These are phyloP conservation scores for Marmota monax DNA, from an alignment of 2,113 vertebrate species.

Conservation along the genomic window DNA sequence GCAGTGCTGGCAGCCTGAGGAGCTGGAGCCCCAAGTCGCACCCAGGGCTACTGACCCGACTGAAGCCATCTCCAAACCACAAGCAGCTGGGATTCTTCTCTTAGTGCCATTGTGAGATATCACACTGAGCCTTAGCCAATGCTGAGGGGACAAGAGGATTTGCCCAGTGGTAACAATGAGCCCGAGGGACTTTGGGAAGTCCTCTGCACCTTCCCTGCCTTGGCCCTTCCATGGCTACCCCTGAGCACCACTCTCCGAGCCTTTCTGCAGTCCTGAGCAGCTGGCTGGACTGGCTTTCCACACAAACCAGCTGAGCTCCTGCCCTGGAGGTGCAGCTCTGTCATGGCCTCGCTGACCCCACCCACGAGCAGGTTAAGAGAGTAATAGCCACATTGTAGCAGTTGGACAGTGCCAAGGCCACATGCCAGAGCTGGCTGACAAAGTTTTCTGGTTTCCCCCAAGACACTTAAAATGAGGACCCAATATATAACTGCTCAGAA, in stretches of 20 bases:
- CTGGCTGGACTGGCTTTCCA: background rate
- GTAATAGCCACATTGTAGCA: background rate
- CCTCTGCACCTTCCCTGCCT: no score
- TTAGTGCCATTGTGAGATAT: background rate
- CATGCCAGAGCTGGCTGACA: background rate
- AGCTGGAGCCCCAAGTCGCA: no score
- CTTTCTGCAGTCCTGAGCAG: background rate
- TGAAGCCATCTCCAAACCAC: background rate
- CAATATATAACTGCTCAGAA: background rate
- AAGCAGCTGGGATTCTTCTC: background rate
- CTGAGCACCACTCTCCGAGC: background rate
- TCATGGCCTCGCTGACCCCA: background rate
- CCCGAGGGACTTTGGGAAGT: background rate
- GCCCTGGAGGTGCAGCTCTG: background rate
- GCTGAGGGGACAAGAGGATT: background rate
- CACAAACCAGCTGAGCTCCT: background rate
- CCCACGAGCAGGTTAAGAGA: background rate
- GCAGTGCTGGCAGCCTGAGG: background rate
- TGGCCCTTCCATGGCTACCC: background rate
- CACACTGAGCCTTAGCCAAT: background rate
- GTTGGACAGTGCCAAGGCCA: background rate
- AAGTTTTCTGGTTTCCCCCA: conserved; percentile 23
- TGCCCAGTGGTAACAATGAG: background rate
- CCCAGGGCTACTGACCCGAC: rapidly evolving
- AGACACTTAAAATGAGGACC: conserved; percentile 63